Base-by-base conservation (phyloP, 53 echinoderm and acorn worm species). In the Arbacia lixula region DNA sequence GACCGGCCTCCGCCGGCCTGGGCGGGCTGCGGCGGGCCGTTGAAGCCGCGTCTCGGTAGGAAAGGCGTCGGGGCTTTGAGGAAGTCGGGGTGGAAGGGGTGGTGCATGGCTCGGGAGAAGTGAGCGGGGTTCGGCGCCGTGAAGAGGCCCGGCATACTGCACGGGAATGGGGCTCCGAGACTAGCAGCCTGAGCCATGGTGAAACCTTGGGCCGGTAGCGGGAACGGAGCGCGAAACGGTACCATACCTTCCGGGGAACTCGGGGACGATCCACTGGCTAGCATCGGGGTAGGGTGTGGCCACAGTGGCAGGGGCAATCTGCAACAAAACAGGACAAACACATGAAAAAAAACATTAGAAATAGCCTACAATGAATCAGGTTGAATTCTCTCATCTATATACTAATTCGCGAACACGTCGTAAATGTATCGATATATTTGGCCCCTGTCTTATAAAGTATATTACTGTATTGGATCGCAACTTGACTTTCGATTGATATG, bases 221-320 rank as follows among this genome's bases (percentile, higher is more conserved):
- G 63, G 34, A 63, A 19, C 41, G 63, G 82, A 9, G 43, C 6
- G 12, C 63, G 64, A 49, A 81, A 81, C 6, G 64, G 19, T 28
- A 62, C 41, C 29, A 63, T 17, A 33, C 14, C 17, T 1, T 62
- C 62, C 17, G 82, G 41, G n/a, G 82, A 49, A 29, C 29, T 81
- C 19, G 82, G 52, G n/a, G 82, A 81, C 25, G 77, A 5, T 2
- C 77, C 77, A 8, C 57, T 58, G 12, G 77, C 24, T 17, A 77
- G 12, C 63, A 81, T 46, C 3, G 82, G 82, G 12, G 82, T 62
- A 19, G 82, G 82, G 14, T 81, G 82, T 8, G 82, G 82, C 82
- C 82, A 81, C 46, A 81, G 29, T 21, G 82, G 82, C 2, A 81
- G 82, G 9, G 82, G 64, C 0, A 81, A 27, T 32, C 82, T 81